Evolutionary conservation across 2,797 vertebrate species (phyloP).

Genomic region (Ceryle rudis): DNA sequence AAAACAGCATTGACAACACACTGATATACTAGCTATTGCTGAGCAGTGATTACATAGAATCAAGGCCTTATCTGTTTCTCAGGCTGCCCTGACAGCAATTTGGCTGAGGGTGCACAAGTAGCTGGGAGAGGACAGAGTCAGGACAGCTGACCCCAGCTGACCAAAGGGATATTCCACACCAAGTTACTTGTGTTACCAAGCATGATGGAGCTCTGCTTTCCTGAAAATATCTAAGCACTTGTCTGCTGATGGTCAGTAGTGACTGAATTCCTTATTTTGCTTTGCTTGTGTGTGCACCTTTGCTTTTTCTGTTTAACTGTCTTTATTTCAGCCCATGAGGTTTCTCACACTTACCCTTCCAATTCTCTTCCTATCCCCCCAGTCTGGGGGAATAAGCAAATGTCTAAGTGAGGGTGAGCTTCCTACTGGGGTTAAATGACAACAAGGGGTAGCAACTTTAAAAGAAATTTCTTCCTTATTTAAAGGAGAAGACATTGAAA

Average conservation of each 20-base stretch:
- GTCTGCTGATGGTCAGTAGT: not conserved
- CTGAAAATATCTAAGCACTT: not conserved
- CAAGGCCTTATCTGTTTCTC: not conserved
- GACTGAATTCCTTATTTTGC: not conserved
- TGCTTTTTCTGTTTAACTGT: not conserved
- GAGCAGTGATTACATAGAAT: not conserved
- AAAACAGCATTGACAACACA: not conserved
- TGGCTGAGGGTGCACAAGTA: not conserved
- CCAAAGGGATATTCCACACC: not conserved
- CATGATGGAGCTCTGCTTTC: not conserved
- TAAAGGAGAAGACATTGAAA: not conserved
- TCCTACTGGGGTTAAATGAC: not conserved
- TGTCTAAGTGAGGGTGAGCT: not conserved
- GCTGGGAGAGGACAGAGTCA: not conserved
- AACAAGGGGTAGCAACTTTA: not conserved
- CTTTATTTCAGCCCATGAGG: not conserved
- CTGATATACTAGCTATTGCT: not conserved
- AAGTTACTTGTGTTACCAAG: not conserved
- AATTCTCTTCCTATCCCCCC: not conserved
- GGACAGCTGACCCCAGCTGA: not conserved
- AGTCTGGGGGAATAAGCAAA: not conserved
- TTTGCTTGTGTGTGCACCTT: not conserved
- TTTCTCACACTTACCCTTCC: not conserved
- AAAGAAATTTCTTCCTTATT: not conserved
- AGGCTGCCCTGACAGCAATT: rapidly evolving